A percentile compares a stretch with the other conserved stretches of the same genome.
phyloP scores from a whole-genome alignment of 2,113 vertebrate species.

The Platycercus adscitus region DNA sequence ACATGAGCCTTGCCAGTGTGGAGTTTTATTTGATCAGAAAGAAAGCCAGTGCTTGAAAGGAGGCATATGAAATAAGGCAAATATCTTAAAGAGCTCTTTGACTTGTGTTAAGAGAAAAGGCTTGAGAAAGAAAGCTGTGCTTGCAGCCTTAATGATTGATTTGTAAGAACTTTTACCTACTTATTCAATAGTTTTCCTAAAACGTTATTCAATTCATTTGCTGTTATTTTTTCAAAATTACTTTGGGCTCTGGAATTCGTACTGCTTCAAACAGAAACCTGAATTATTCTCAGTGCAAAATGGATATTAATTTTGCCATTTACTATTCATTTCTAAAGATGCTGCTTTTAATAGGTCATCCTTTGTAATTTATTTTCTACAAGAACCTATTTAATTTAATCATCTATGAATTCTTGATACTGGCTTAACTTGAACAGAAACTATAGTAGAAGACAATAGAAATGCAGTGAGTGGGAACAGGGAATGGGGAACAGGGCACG shows the following conservation, averaged over 20 bases:
- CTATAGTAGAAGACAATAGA: background rate
- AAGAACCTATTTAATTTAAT: background rate
- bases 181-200: conserved; percentile 7
- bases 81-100: background rate
- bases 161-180: background rate
- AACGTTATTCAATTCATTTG: background rate
- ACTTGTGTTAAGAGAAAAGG: background rate
- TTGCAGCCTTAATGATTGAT: conserved; percentile 2
- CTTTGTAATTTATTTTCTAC: conserved; percentile 11
- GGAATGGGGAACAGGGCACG: accelerated
- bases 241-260: background rate
- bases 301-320: conserved; percentile 26
- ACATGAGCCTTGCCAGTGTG: background rate
- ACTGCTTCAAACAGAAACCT: background rate
- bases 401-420: background rate
- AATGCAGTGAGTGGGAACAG: accelerated
- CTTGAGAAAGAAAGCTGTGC: background rate
- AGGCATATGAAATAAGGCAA: background rate
- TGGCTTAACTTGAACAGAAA: background rate
- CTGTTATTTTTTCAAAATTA: conserved; percentile 1
- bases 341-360: background rate
- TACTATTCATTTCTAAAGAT: background rate
- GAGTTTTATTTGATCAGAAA: background rate
- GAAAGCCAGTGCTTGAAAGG: background rate
- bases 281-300: background rate